Conservation (phyloP, 2,888 invertebrate genomes). For the Gastracanthus pulcherrimus region DNA sequence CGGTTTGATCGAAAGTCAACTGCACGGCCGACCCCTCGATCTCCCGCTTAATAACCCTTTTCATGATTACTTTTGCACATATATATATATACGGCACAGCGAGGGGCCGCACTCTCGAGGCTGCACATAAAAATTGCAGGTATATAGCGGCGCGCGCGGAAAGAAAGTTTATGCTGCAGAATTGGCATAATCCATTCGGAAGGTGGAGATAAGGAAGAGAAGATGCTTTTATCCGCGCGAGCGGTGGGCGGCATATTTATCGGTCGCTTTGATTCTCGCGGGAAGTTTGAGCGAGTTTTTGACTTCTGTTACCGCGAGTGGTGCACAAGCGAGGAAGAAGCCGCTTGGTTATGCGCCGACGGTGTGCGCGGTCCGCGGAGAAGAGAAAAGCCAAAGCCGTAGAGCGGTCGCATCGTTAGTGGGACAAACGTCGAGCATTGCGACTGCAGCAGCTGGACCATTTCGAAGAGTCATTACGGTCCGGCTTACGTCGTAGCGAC, state of each 20-base stretch:
- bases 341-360: background rate
- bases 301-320: background rate
- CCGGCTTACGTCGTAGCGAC: background rate
- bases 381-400: background rate
- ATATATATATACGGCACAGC: background rate
- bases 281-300: background rate
- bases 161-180: too few relatives aligned
- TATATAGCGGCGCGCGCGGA: too few relatives aligned
- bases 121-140: too few relatives aligned
- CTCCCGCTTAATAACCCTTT: background rate
- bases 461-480: constrained; percentile 35
- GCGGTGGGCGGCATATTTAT: too few relatives aligned
- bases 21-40: background rate
- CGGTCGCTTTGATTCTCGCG: background rate
- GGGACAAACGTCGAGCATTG: constrained; percentile 24
- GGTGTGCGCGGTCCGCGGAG: background rate
- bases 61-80: background rate
- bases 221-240: too few relatives aligned
- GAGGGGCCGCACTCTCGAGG: background rate
- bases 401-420: constrained; percentile 22
- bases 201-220: too few relatives aligned
- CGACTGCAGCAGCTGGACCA: background rate
- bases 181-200: too few relatives aligned
- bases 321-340: background rate
- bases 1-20: constrained; percentile 28